These are phyloP conservation scores for Phyllostomus hastatus DNA, from an alignment of 2,113 vertebrate genomes.

Conservation along the genomic window DNA sequence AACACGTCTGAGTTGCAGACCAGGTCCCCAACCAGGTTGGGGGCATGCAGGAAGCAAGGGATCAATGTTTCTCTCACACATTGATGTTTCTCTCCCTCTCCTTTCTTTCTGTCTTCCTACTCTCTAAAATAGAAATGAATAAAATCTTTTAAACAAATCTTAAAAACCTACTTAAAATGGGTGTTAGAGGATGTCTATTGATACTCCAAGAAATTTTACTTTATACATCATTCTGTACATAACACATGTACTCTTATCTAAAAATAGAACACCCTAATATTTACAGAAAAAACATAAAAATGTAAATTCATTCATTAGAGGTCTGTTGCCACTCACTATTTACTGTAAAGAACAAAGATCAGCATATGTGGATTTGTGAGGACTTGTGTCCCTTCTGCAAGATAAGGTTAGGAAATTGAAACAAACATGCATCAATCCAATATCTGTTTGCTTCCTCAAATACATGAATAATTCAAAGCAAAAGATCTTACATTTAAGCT, in stretches of 20 bases:
- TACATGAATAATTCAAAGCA: background rate
- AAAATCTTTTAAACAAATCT: background rate
- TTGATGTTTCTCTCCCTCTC: too few relatives aligned
- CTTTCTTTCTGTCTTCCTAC: too few relatives aligned
- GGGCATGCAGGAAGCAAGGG: too few relatives aligned
- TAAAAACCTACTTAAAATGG: background rate
- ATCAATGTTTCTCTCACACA: too few relatives aligned
- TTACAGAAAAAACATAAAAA: background rate
- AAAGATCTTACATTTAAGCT: background rate
- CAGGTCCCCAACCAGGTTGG: too few relatives aligned
- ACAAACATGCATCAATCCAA: background rate
- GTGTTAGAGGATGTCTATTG: background rate
- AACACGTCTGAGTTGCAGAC: too few relatives aligned
- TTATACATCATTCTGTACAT: background rate
- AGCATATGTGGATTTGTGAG: background rate
- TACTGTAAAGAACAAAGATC: background rate
- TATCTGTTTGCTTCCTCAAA: background rate
- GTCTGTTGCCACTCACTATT: background rate
- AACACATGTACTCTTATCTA: background rate
- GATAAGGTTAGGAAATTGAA: background rate
- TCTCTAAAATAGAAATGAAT: too few relatives aligned
- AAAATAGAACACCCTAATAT: background rate
- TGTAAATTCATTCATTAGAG: background rate
- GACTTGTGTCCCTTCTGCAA: background rate
- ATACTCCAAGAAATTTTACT: background rate